Percentiles rank a stretch among this genome's conserved stretches.
phyloP scores from a whole-genome alignment of 2,797 vertebrate genomes.

The Rhinoraja longicauda region DNA sequence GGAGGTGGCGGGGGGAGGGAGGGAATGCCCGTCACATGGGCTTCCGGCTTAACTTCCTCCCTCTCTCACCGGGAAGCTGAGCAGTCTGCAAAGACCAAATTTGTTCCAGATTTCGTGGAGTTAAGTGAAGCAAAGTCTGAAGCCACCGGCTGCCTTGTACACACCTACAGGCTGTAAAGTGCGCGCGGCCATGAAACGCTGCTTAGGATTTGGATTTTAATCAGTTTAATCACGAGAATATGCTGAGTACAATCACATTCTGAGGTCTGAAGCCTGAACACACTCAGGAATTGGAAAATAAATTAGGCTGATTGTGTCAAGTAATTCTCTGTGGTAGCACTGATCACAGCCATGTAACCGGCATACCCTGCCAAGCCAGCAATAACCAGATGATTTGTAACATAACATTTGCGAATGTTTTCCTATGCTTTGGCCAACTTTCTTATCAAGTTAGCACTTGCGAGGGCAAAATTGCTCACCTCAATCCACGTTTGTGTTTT shows the following conservation, averaged over 20 bases:
- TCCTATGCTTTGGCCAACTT: not conserved
- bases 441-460: not conserved
- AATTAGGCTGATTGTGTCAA: not conserved
- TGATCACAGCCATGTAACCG: not conserved
- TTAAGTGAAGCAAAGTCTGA: conserved; percentile 20
- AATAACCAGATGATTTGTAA: not conserved
- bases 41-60: not conserved
- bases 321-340: not conserved
- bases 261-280: not conserved
- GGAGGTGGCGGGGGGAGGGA: too few relatives aligned
- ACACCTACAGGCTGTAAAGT: not conserved
- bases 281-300: not conserved
- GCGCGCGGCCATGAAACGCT: not conserved
- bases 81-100: not conserved
- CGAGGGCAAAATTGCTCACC: not conserved
- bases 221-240: not conserved
- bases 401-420: not conserved
- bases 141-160: not conserved
- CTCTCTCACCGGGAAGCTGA: not conserved
- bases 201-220: not conserved
- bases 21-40: not conserved
- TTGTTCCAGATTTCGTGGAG: not conserved
- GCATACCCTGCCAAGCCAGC: not conserved
- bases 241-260: not conserved
- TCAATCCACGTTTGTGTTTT: not conserved